Conservation (phyloP, 2,113 vertebrate species). For the Menidia beryllina region DNA sequence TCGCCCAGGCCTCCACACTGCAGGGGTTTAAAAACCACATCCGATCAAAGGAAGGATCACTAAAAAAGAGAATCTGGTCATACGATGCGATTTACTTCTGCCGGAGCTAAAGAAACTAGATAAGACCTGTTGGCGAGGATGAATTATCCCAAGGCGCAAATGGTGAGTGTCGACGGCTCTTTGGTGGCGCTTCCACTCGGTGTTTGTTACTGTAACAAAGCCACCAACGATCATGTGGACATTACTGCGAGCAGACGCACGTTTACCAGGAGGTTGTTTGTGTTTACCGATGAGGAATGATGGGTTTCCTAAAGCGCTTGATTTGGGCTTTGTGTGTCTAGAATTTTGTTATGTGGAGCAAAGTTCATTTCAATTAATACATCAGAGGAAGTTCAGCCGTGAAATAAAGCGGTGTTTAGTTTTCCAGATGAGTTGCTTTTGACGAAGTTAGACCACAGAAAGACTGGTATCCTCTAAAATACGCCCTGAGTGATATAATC, state of each 20-base stretch:
- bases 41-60: conserved; percentile 15
- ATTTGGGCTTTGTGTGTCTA: not conserved
- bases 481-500: not conserved
- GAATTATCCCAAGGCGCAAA: conserved; percentile 84
- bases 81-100: conserved; percentile 64
- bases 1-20: conserved; percentile 42
- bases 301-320: not conserved
- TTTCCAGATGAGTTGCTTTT: not conserved
- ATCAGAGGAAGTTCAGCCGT: not conserved
- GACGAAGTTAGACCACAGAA: not conserved
- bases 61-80: conserved; percentile 37
- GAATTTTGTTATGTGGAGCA: not conserved
- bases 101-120: conserved; percentile 50
- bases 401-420: not conserved
- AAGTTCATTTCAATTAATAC: not conserved
- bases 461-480: not conserved
- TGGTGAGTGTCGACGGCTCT: conserved; percentile 81
- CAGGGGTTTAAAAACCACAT: conserved; percentile 45
- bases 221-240: conserved; percentile 20
- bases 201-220: conserved; percentile 78
- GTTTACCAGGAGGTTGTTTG: not conserved
- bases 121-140: conserved; percentile 74
- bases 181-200: conserved; percentile 41
- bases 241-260: not conserved
- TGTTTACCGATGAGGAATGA: not conserved